Conservation (phyloP, 1,140 invertebrate genomes). For the Caenorhabditis briggsae region DNA sequence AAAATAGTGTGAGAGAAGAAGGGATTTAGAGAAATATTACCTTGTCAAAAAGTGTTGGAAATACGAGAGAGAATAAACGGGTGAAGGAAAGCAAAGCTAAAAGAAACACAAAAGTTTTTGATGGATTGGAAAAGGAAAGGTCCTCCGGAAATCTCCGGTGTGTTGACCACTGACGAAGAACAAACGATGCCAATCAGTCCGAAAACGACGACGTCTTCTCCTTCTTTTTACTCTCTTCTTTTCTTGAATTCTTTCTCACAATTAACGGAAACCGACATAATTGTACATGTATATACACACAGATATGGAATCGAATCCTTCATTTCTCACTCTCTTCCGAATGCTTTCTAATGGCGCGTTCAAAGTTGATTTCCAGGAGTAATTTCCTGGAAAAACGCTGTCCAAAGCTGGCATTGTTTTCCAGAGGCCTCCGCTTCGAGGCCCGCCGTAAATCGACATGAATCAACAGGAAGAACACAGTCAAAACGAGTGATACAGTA, state of each 20-base stretch:
- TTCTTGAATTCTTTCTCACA: conserved; percentile 27
- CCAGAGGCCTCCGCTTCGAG: too few relatives aligned
- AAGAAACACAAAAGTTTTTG: neutral
- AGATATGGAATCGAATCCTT: conserved; percentile 50
- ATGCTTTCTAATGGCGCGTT: conserved; percentile 38
- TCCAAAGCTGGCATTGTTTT: too few relatives aligned
- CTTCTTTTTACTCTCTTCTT: conserved; percentile 4
- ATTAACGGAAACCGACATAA: conserved; percentile 55
- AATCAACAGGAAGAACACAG: too few relatives aligned
- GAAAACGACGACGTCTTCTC: conserved; percentile 19
- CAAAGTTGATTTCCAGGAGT: too few relatives aligned
- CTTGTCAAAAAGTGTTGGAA: conserved; percentile 47
- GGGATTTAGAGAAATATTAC: conserved; percentile 39
- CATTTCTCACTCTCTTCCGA: conserved; percentile 42
- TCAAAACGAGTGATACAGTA: too few relatives aligned
- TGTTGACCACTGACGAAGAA: conserved; percentile 40
- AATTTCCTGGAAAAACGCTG: too few relatives aligned
- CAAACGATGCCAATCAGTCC: conserved; percentile 56
- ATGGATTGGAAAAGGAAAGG: conserved; percentile 6
- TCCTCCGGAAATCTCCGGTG: conserved; percentile 37
- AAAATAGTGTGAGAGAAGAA: neutral
- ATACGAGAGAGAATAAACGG: conserved; percentile 1
- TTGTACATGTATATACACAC: conserved; percentile 37
- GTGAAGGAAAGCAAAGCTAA: neutral
- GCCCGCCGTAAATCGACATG: too few relatives aligned